phyloP scores from a whole-genome alignment of 2,113 vertebrate genomes.

The Neodontobutis hainanensis region DNA sequence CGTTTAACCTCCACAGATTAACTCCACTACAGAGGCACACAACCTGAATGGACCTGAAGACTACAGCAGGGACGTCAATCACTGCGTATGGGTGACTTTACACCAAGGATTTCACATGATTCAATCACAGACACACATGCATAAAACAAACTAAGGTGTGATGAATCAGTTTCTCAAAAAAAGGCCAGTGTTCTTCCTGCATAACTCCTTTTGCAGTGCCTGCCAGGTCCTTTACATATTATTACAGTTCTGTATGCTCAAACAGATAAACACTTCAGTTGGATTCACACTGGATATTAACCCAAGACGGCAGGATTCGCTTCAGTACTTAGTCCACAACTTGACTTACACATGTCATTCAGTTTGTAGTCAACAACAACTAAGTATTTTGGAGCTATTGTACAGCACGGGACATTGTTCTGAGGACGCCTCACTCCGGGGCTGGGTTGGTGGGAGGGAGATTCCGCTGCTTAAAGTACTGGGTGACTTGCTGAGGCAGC shows the following conservation, averaged over 20 bases:
- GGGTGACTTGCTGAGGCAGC: constrained; percentile 95
- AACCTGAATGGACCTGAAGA: constrained; percentile 22
- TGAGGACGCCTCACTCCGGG: constrained; percentile 75
- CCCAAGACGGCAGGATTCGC: constrained; percentile 25
- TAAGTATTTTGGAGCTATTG: constrained; percentile 43
- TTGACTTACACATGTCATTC: constrained; percentile 38
- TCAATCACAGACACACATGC: constrained; percentile 62
- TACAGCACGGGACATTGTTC: constrained; percentile 28
- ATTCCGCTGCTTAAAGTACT: constrained; percentile 97
- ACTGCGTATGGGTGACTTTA: constrained; percentile 30
- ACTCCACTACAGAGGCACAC: constrained; percentile 21
- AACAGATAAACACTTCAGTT: constrained; percentile 36
- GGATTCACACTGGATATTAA: constrained; percentile 39
- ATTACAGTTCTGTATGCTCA: constrained; percentile 23
- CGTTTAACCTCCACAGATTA: not conserved
- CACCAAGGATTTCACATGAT: constrained; percentile 48
- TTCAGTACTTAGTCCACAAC: constrained; percentile 6
- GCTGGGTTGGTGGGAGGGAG: constrained; percentile 87
- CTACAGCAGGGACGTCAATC: constrained; percentile 25
- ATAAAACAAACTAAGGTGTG: constrained; percentile 35
- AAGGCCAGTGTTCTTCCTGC: constrained; percentile 25
- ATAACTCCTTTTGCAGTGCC: constrained; percentile 8
- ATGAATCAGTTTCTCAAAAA: constrained; percentile 20
- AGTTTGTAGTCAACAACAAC: constrained; percentile 35
- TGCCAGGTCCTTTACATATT: constrained; percentile 19